Evolutionary conservation across 2,113 vertebrate species (phyloP).

Genomic region (Ceuthmochares aereus): DNA sequence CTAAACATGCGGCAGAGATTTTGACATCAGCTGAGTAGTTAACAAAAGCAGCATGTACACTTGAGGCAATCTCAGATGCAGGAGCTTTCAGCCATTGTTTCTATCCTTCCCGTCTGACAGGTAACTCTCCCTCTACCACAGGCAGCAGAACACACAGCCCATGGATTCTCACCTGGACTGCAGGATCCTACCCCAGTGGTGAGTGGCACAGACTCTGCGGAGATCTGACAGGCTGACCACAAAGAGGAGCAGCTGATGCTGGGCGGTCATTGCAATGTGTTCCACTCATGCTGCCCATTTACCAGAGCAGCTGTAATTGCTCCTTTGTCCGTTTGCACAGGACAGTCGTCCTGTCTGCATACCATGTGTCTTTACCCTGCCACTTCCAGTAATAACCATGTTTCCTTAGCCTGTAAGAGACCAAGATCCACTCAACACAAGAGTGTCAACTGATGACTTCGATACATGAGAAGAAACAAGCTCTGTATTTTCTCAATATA

Average conservation of each 20-base stretch:
- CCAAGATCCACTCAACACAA: background rate
- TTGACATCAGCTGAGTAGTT: accelerated
- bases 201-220: background rate
- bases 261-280: accelerated
- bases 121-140: background rate
- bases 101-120: background rate
- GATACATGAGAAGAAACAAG: background rate
- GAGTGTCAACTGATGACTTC: too few species aligned
- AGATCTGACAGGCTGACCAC: accelerated
- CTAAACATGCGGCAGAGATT: background rate
- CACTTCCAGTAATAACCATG: accelerated
- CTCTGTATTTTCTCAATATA: background rate
- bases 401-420: background rate
- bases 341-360: background rate
- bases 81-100: background rate
- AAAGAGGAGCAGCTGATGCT: accelerated
- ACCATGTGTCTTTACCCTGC: background rate
- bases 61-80: background rate
- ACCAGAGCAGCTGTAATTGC: accelerated
- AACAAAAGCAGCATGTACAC: background rate
- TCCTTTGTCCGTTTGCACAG: background rate
- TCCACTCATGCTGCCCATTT: background rate
- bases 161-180: accelerated
- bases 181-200: background rate
- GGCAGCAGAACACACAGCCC: background rate